These are phyloP conservation scores for Paracyclopina nana DNA, from an alignment of 1,140 invertebrate genomes.

Conservation along the genomic window DNA sequence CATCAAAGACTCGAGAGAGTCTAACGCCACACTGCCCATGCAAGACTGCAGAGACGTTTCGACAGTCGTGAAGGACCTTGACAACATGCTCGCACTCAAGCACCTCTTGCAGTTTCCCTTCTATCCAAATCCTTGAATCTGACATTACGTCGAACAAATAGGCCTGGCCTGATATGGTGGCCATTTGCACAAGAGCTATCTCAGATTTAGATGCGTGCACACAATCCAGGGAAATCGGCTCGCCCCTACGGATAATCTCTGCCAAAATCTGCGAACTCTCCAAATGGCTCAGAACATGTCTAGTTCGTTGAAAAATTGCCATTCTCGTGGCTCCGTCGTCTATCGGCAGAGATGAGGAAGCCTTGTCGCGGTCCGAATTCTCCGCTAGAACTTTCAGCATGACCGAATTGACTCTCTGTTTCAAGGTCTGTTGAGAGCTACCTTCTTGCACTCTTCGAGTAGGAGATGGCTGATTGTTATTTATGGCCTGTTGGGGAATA, in stretches of 20 bases:
- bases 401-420: conserved; percentile 64
- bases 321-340: conserved; percentile 48
- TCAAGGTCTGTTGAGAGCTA: conserved; percentile 54
- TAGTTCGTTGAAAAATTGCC: conserved; percentile 53
- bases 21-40: conserved; percentile 68
- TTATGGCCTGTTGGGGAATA: no score
- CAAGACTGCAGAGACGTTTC: conserved; percentile 73
- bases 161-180: conserved; percentile 48
- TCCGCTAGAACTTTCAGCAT: conserved; percentile 71
- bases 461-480: no score
- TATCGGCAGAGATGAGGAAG: conserved; percentile 29
- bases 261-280: conserved; percentile 51
- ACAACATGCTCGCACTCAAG: conserved; percentile 57
- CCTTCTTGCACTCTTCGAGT: no score
- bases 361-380: conserved; percentile 60
- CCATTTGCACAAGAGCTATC: conserved; percentile 79
- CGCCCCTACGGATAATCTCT: conserved; percentile 36
- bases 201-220: no score
- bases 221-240: conserved; percentile 53
- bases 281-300: conserved; percentile 48
- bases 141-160: conserved; percentile 75
- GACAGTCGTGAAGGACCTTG: conserved; percentile 87
- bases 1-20: conserved; percentile 78
- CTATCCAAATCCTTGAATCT: conserved; percentile 51
- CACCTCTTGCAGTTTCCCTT: conserved; percentile 53